These are phyloP conservation scores for Zonotrichia leucophrys DNA, from an alignment of 2,113 vertebrate genomes.

Conservation along the genomic window DNA sequence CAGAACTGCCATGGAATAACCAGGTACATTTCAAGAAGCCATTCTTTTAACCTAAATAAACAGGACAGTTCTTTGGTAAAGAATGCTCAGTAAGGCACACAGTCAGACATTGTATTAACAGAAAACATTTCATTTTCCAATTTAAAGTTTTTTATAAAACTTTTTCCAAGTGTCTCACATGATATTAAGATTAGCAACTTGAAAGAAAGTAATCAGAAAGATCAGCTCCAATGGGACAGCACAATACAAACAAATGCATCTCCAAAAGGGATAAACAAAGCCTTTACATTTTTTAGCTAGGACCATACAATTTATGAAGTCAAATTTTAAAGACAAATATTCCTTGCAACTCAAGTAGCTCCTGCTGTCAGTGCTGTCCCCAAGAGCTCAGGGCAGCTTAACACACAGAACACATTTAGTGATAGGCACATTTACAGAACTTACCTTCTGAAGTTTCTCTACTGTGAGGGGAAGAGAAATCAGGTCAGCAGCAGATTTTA, in stretches of 20 bases:
- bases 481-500: conserved; percentile 92
- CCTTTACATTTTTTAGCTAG: background rate
- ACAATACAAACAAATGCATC: background rate
- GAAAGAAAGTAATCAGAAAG: background rate
- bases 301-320: background rate
- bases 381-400: background rate
- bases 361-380: background rate
- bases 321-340: background rate
- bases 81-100: background rate
- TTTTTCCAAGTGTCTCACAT: background rate
- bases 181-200: background rate
- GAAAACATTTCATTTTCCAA: background rate
- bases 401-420: background rate
- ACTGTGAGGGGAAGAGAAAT: conserved; percentile 90
- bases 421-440: background rate
- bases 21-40: background rate
- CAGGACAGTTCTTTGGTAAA: background rate
- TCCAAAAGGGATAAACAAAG: background rate
- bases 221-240: background rate
- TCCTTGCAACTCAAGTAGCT: background rate
- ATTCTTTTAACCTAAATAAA: background rate
- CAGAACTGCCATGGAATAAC: background rate
- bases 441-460: conserved; percentile 95
- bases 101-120: background rate
- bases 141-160: background rate